Evolutionary conservation across 1,140 invertebrate species (phyloP).

Genomic region (Streblospio benedicti): DNA sequence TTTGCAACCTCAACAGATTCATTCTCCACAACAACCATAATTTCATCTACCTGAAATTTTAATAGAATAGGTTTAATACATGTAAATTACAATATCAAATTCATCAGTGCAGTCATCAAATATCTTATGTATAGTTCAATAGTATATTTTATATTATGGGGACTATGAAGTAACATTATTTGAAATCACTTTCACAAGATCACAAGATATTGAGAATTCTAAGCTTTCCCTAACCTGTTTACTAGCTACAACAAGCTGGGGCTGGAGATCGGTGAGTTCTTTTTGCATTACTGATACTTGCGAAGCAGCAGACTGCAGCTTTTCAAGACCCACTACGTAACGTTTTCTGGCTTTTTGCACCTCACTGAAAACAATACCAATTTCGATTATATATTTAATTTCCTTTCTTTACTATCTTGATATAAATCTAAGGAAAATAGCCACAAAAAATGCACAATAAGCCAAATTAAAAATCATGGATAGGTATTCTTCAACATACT

Average conservation of each 20-base stretch:
- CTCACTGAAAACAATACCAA: constrained; percentile 49
- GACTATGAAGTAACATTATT: too few species aligned
- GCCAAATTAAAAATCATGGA: constrained; percentile 38
- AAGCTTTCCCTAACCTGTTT: too few species aligned
- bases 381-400: background rate
- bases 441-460: background rate
- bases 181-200: too few species aligned
- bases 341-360: constrained; percentile 62
- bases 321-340: constrained; percentile 51
- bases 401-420: constrained; percentile 49
- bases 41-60: constrained; percentile 45
- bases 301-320: constrained; percentile 43
- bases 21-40: constrained; percentile 45
- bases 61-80: too few species aligned
- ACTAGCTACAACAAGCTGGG: constrained; percentile 58
- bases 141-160: too few species aligned
- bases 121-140: too few species aligned
- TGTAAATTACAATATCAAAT: too few species aligned
- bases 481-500: constrained; percentile 64
- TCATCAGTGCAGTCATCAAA: too few species aligned
- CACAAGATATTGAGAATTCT: too few species aligned
- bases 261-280: constrained; percentile 75
- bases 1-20: constrained; percentile 48
- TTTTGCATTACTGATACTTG: constrained; percentile 64
- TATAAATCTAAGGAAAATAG: background rate